These are phyloP conservation scores for Hippopotamus amphibius DNA, from an alignment of 2,113 vertebrate genomes.

Conservation along the genomic window DNA sequence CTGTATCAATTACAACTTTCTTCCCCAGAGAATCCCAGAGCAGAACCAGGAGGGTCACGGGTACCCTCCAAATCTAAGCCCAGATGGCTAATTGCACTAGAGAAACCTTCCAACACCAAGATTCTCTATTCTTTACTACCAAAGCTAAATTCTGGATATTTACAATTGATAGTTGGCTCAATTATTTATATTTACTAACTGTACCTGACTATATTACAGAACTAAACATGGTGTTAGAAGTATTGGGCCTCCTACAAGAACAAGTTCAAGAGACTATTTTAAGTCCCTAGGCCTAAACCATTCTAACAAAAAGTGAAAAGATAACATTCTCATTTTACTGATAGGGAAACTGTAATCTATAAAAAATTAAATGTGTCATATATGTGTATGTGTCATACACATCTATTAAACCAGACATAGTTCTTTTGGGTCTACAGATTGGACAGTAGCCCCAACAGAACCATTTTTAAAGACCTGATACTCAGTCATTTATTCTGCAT, in stretches of 20 bases:
- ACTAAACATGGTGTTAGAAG: slow-evolving; percentile 39
- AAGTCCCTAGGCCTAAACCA: background rate
- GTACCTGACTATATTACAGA: background rate
- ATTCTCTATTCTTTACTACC: background rate
- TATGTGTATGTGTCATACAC: background rate
- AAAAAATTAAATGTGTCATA: background rate
- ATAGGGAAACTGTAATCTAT: background rate
- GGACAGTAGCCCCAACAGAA: background rate
- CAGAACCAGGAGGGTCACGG: background rate
- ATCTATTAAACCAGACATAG: background rate
- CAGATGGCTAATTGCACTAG: background rate
- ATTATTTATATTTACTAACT: slow-evolving; percentile 30
- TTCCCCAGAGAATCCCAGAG: background rate
- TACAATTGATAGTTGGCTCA: background rate
- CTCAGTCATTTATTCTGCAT: background rate
- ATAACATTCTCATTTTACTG: background rate
- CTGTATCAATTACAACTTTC: background rate
- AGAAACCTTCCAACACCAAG: background rate
- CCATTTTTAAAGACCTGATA: background rate
- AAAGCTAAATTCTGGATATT: slow-evolving; percentile 36
- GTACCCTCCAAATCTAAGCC: slow-evolving; percentile 13
- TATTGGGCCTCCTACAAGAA: background rate
- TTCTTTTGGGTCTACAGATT: background rate
- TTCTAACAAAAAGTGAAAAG: background rate
- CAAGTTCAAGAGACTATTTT: background rate